Percentiles rank a stretch among this genome's conserved stretches.
Conservation (phyloP, 2,797 vertebrate genomes). For the Hydrocynus forskahlii region DNA sequence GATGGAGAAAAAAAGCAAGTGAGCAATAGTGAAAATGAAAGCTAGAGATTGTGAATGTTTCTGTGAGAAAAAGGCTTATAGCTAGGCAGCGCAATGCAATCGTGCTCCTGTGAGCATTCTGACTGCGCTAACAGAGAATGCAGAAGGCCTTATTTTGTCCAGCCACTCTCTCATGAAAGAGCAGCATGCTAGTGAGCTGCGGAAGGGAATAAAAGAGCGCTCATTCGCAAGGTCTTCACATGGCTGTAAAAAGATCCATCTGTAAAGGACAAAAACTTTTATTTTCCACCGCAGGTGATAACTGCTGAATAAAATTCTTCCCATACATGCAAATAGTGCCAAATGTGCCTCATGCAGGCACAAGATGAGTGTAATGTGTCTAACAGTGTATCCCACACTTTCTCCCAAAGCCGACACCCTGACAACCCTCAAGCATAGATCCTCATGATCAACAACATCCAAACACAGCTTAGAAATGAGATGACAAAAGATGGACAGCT, state of each 20-base stretch:
- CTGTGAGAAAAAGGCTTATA: constrained; percentile 13
- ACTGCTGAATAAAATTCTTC: background rate
- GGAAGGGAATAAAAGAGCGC: constrained; percentile 39
- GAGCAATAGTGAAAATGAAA: background rate
- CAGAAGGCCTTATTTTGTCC: constrained; percentile 43
- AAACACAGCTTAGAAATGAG: constrained; percentile 5
- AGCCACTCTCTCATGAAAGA: constrained; percentile 44
- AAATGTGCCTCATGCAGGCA: background rate
- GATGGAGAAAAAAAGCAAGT: background rate
- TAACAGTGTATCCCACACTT: constrained; percentile 28
- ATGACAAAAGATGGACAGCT: background rate
- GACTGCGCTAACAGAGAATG: constrained; percentile 45
- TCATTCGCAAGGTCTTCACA: constrained; percentile 33
- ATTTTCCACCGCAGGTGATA: background rate
- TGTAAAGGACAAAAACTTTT: background rate
- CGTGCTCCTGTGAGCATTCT: constrained; percentile 35
- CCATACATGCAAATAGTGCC: background rate
- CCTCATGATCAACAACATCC: background rate
- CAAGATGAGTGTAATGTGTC: background rate
- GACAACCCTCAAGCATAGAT: constrained; percentile 16
- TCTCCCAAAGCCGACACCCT: background rate
- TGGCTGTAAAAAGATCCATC: background rate
- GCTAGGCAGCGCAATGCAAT: constrained; percentile 39
- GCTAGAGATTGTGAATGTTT: constrained; percentile 6
- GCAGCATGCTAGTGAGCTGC: constrained; percentile 19